Base-by-base conservation (phyloP, 2,888 invertebrate species). In the Noctua janthe region DNA sequence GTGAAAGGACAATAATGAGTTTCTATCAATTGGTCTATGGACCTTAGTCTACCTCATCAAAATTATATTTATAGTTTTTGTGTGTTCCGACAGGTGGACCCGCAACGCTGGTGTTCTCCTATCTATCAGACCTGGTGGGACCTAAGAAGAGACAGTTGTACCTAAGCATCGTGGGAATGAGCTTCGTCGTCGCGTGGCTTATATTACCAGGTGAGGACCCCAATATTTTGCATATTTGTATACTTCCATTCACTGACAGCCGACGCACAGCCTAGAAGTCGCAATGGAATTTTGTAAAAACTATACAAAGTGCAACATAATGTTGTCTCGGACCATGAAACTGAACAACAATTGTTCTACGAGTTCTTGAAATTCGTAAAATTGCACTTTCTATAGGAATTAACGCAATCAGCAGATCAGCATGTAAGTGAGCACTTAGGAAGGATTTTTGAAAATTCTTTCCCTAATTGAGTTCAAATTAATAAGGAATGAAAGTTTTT, bases 101-200 rank as follows among this genome's bases (percentile, higher is more conserved):
- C 3, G 97, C 97, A 2, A 97, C 97, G 5, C 92, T 98, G 51
- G 97, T 97, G 0, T 98, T 97, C 89, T 97, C 97, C 0, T 98
- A 98, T 90, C 91, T 98, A n/a, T 98, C 98, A 23, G 98, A 98
- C 91, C 97, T 98, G 90, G 97, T 98, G 69, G 97, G 97, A 0
- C 96, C 95, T 17, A 97, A 97, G 89, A 96, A 96, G 74, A 94
- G 98, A 51, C 97, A 97, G 78, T 95, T 97, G 80, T 97, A 97
- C 84, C 96, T 98, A 13, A 98, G 97, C 90, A 97, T 97, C 83
- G 97, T 97, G 1, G 98, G 98, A 11, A 96, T 98, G 92, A 97
- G 98, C 88, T 98, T 98, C 93, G 97, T 98, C 0, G 93, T 97
- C 0, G 97, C 98, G 0, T 98, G 98, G 98, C 94, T 98, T 7